These are phyloP conservation scores for Carterocephalus palaemon DNA, from an alignment of 2,888 invertebrate genomes.

Conservation along the genomic window DNA sequence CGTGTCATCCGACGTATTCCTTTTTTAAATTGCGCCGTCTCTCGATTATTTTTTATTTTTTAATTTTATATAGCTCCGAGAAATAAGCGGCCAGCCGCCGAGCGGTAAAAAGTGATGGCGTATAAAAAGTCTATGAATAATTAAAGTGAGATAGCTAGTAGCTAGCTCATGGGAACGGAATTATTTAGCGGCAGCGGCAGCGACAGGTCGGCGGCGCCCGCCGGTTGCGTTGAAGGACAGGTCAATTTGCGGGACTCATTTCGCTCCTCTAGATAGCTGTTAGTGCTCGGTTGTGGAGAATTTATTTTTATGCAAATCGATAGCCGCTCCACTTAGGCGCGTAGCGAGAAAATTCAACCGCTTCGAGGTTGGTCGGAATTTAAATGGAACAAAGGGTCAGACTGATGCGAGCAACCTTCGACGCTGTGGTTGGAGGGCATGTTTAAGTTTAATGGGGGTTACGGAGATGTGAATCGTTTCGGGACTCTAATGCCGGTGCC, in stretches of 20 bases:
- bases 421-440: conserved; percentile 68
- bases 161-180: conserved; percentile 78
- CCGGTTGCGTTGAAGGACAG: conserved; percentile 66
- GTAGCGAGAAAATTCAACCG: conserved; percentile 36
- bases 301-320: conserved; percentile 52
- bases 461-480: conserved; percentile 55
- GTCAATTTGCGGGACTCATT: conserved; percentile 72
- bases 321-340: conserved; percentile 34
- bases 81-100: conserved; percentile 52
- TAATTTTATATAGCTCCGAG: conserved; percentile 73
- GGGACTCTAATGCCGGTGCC: conserved; percentile 67
- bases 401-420: conserved; percentile 54
- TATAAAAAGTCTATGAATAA: conserved; percentile 78
- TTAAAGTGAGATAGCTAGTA: conserved; percentile 77
- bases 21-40: conserved; percentile 75
- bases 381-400: conserved; percentile 52
- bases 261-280: conserved; percentile 56
- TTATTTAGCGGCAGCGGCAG: conserved; percentile 65
- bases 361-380: conserved; percentile 45
- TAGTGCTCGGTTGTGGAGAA: conserved; percentile 29
- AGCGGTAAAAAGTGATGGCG: conserved; percentile 73
- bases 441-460: conserved; percentile 74
- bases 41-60: conserved; percentile 73
- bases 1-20: conserved; percentile 79
- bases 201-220: conserved; percentile 66